Percentiles rank a stretch among this genome's conserved stretches.
These are phyloP conservation scores for Mormyrops boulengeri DNA, from an alignment of 2,797 vertebrate genomes.

Conservation along the genomic window DNA sequence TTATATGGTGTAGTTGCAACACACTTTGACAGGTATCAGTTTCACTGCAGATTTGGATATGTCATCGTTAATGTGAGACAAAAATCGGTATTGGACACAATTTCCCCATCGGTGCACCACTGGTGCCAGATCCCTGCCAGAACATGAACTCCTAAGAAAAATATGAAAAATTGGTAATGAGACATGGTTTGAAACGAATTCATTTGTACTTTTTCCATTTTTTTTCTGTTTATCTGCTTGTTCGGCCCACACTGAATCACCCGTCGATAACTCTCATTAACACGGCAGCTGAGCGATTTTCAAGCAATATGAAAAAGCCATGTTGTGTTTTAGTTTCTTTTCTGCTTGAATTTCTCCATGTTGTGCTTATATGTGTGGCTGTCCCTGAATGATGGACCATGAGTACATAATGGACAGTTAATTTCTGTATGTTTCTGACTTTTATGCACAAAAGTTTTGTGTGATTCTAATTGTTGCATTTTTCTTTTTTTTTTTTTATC, in stretches of 20 bases:
- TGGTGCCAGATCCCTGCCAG: too few relatives aligned
- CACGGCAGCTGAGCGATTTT: background rate
- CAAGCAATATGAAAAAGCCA: background rate
- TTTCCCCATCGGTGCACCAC: too few relatives aligned
- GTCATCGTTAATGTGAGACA: too few relatives aligned
- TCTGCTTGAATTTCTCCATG: background rate
- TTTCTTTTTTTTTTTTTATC: background rate
- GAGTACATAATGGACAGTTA: background rate
- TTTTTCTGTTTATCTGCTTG: background rate
- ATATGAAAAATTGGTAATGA: background rate
- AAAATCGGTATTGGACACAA: too few relatives aligned
- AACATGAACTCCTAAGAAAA: too few relatives aligned
- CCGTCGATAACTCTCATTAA: background rate
- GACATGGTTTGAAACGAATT: background rate
- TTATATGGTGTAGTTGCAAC: background rate
- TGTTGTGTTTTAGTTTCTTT: background rate
- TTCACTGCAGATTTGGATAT: too few relatives aligned
- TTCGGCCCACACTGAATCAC: background rate
- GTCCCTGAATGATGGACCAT: background rate
- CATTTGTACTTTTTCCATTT: background rate
- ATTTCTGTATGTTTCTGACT: background rate
- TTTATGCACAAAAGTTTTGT: background rate
- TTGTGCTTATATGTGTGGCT: background rate
- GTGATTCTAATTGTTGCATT: background rate
- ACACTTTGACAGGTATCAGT: background rate